Percentiles rank a stretch among this genome's conserved stretches.
phyloP scores from a whole-genome alignment of 2,113 vertebrate genomes.

The Gymnarchus niloticus region DNA sequence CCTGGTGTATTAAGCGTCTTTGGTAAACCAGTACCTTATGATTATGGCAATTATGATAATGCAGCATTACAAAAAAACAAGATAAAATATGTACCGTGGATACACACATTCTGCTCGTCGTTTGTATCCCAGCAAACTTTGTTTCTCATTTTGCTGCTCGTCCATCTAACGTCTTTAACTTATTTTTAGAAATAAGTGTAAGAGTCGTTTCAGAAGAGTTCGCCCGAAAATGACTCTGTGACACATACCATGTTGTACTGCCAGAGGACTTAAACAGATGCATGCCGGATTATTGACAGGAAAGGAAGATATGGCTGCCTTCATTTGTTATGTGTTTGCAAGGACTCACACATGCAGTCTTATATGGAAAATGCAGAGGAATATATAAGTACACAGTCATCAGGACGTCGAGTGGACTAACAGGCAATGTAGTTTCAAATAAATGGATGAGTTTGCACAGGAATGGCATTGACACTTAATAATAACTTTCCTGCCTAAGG shows the following conservation, averaged over 20 bases:
- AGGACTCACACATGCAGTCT: neutral
- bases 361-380: neutral
- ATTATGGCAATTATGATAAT: neutral
- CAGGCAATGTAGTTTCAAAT: constrained; percentile 15
- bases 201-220: neutral
- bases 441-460: constrained; percentile 9
- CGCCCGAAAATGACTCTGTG: neutral
- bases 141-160: no score
- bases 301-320: neutral
- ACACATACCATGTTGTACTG: neutral
- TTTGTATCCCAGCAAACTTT: neutral
- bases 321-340: neutral
- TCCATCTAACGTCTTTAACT: neutral
- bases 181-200: neutral
- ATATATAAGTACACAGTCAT: no score
- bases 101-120: neutral
- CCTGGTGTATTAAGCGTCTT: neutral
- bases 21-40: neutral
- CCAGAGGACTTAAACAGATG: neutral
- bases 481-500: constrained; percentile 10
- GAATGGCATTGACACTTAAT: neutral
- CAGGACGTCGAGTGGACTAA: neutral
- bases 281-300: neutral
- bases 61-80: neutral
- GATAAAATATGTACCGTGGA: neutral